These are phyloP conservation scores for Anoplolepis gracilipes DNA, from an alignment of 1,140 invertebrate species.

Conservation along the genomic window DNA sequence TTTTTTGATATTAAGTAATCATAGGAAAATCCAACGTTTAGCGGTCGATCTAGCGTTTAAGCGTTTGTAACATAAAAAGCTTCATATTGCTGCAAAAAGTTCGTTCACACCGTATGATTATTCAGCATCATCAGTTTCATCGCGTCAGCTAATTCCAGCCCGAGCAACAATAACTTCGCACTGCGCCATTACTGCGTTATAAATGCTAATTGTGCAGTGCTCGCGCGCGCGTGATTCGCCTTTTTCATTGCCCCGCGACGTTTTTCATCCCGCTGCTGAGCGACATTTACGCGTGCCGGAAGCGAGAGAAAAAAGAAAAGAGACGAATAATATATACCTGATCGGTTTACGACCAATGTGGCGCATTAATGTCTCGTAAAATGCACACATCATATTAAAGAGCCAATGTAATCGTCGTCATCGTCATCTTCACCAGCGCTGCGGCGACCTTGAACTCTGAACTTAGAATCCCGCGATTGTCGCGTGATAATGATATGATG, in stretches of 20 bases:
- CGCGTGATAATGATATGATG: slow-evolving; percentile 31
- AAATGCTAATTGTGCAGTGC: slow-evolving; percentile 71
- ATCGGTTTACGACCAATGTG: slow-evolving; percentile 47
- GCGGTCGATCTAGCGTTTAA: not conserved
- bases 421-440: not conserved
- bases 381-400: slow-evolving; percentile 13
- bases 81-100: slow-evolving; percentile 28
- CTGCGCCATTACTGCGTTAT: slow-evolving; percentile 55
- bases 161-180: slow-evolving; percentile 54
- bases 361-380: slow-evolving; percentile 47
- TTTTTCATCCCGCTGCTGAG: slow-evolving; percentile 32
- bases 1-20: slow-evolving; percentile 15
- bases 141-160: slow-evolving; percentile 24
- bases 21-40: slow-evolving; percentile 2
- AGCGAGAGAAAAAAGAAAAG: not conserved
- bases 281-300: slow-evolving; percentile 52
- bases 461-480: slow-evolving; percentile 34
- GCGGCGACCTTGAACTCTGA: slow-evolving; percentile 49
- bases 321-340: not conserved
- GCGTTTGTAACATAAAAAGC: slow-evolving; percentile 31
- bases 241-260: slow-evolving; percentile 43
- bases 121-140: slow-evolving; percentile 61
- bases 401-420: slow-evolving; percentile 27
- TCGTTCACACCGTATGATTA: slow-evolving; percentile 48
- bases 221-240: not conserved